A percentile compares a stretch with the other conserved stretches of the same genome.
Conservation (phyloP, 2,797 vertebrate species). For the Bradypodion pumilum region DNA sequence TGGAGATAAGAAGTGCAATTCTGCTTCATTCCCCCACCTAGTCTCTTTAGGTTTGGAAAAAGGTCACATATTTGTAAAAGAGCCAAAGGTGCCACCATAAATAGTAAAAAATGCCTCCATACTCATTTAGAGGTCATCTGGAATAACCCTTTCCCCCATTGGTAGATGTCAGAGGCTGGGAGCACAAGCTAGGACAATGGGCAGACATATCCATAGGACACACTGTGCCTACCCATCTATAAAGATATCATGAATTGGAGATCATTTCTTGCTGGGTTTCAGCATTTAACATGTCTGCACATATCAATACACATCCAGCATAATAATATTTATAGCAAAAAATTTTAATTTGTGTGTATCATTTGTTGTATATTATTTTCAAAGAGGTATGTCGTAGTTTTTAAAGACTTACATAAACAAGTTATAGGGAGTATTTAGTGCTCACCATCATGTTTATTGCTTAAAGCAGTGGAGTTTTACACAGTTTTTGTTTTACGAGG, state of each 20-base stretch:
- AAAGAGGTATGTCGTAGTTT: background rate
- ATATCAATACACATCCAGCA: background rate
- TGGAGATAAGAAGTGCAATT: too few relatives aligned
- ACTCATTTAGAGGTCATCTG: too few relatives aligned
- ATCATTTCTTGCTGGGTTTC: background rate
- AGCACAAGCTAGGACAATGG: too few relatives aligned
- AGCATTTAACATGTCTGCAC: background rate
- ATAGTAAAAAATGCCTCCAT: too few relatives aligned
- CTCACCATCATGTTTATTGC: background rate
- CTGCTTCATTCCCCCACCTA: too few relatives aligned
- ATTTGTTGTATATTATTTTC: conserved; percentile 1
- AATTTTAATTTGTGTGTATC: background rate
- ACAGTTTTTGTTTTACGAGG: background rate
- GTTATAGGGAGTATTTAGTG: background rate
- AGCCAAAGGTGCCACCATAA: too few relatives aligned
- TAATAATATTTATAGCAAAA: background rate
- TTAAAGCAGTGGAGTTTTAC: conserved; percentile 4
- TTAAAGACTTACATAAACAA: conserved; percentile 35
- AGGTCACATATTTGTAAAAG: too few relatives aligned
- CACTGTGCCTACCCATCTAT: too few relatives aligned
- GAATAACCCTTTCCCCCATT: too few relatives aligned
- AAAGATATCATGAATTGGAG: background rate
- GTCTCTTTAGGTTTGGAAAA: too few relatives aligned
- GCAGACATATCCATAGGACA: too few relatives aligned
- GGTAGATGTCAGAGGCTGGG: too few relatives aligned